These are phyloP conservation scores for Omphaloscelis lunosa DNA, from an alignment of 2,888 invertebrate genomes.

Conservation along the genomic window DNA sequence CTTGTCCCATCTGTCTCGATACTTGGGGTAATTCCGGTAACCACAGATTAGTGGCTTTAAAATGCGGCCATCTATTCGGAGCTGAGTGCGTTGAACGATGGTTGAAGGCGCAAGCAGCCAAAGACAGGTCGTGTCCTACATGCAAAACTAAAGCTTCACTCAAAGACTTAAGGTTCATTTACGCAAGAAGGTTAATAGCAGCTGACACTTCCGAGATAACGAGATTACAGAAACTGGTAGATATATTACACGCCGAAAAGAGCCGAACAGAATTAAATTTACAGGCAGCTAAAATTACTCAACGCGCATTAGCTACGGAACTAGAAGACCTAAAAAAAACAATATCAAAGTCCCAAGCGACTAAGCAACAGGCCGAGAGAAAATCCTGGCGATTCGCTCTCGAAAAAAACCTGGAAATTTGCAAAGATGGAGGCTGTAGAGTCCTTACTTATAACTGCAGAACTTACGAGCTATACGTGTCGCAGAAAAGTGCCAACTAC, in stretches of 20 bases:
- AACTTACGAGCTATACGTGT: slow-evolving; percentile 93
- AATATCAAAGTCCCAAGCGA: slow-evolving; percentile 79
- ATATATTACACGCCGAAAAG: slow-evolving; percentile 90
- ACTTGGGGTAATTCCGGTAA: slow-evolving; percentile 96
- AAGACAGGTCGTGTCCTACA: slow-evolving; percentile 95
- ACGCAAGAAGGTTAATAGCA: slow-evolving; percentile 94
- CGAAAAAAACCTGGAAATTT: slow-evolving; percentile 92
- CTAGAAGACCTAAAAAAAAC: slow-evolving; percentile 78
- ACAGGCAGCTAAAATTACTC: slow-evolving; percentile 81
- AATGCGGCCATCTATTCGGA: slow-evolving; percentile 98
- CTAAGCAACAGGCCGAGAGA: slow-evolving; percentile 73
- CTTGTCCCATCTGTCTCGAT: slow-evolving; percentile 97
- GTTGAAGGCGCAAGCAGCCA: slow-evolving; percentile 90
- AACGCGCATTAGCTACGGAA: slow-evolving; percentile 77
- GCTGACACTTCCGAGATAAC: slow-evolving; percentile 95
- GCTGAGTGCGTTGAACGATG: slow-evolving; percentile 94
- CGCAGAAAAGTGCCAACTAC: slow-evolving; percentile 93
- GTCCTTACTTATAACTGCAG: slow-evolving; percentile 93
- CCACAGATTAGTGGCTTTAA: slow-evolving; percentile 96
- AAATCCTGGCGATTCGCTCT: slow-evolving; percentile 87
- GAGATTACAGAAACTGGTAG: slow-evolving; percentile 91
- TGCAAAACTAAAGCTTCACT: slow-evolving; percentile 94
- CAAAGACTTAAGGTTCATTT: slow-evolving; percentile 94
- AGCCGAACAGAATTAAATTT: slow-evolving; percentile 92
- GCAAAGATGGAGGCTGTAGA: slow-evolving; percentile 94